These are phyloP conservation scores for Platynereis dumerilii DNA, from an alignment of 2,888 invertebrate species.

Conservation along the genomic window DNA sequence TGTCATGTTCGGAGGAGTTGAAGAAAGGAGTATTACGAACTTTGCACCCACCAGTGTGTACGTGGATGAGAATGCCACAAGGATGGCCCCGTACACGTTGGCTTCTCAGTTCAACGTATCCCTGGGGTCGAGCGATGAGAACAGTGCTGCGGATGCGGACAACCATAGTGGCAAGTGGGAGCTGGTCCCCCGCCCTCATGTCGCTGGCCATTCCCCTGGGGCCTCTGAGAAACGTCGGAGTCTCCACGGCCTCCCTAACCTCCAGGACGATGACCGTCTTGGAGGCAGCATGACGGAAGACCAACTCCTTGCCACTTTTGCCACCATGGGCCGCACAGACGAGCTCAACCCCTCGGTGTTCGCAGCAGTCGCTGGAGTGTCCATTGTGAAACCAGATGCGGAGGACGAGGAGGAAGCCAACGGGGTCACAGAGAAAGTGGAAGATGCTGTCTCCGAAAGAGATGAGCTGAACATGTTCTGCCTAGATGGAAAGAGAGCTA, in stretches of 20 bases:
- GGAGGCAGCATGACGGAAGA: background rate
- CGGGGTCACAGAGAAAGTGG: conserved; percentile 5
- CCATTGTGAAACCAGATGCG: background rate
- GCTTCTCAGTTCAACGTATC: conserved; percentile 92
- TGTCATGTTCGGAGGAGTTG: conserved; percentile 34
- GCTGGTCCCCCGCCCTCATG: conserved; percentile 12
- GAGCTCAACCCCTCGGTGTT: background rate
- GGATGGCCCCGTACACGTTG: conserved; percentile 73
- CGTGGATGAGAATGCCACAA: conserved; percentile 59
- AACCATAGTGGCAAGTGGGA: conserved; percentile 22
- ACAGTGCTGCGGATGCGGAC: conserved; percentile 42
- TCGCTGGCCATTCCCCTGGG: conserved; percentile 3
- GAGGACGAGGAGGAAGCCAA: background rate
- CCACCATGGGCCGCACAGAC: background rate
- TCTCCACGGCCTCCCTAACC: background rate
- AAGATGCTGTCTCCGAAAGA: background rate
- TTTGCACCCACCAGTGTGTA: conserved; percentile 43
- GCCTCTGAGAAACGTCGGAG: conserved; percentile 18
- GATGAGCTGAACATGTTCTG: too few relatives aligned
- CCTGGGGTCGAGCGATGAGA: conserved; percentile 71
- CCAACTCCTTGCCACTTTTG: background rate
- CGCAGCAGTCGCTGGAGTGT: background rate
- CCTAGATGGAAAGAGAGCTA: background rate
- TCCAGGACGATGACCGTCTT: conserved; percentile 7
- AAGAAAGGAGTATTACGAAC: conserved; percentile 27